Evolutionary conservation across 2,113 vertebrate genomes (phyloP).

Genomic region (Indicator indicator): DNA sequence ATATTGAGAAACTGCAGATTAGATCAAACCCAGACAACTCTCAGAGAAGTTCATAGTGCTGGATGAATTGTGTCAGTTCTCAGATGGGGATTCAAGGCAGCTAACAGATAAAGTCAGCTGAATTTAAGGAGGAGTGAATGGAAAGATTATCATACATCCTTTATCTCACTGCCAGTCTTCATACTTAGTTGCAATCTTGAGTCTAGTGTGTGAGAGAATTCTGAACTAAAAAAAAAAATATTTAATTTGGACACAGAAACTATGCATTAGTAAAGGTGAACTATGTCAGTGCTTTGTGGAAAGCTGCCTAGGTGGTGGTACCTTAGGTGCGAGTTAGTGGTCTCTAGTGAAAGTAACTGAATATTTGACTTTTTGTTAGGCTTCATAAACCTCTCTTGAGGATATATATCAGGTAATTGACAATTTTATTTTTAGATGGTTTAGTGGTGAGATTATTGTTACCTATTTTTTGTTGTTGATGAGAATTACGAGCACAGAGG

Average conservation of each 20-base stretch:
- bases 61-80: neutral
- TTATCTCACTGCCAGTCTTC: neutral
- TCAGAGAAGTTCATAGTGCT: neutral
- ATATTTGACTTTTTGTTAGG: neutral
- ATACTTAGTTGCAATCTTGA: neutral
- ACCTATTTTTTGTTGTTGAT: neutral
- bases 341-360: neutral
- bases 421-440: neutral
- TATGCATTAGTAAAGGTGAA: neutral
- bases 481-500: neutral
- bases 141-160: neutral
- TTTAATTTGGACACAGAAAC: neutral
- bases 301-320: neutral
- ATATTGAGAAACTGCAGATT: neutral
- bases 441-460: neutral
- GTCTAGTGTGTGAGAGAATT: neutral
- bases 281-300: neutral
- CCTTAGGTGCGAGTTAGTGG: neutral
- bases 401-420: neutral
- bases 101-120: neutral
- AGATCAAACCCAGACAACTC: neutral
- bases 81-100: neutral
- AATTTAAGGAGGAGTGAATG: neutral
- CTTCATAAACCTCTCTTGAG: neutral
- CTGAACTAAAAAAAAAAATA: neutral